Evolutionary conservation across 2,888 invertebrate genomes (phyloP).

Genomic region (Biston betularia): DNA sequence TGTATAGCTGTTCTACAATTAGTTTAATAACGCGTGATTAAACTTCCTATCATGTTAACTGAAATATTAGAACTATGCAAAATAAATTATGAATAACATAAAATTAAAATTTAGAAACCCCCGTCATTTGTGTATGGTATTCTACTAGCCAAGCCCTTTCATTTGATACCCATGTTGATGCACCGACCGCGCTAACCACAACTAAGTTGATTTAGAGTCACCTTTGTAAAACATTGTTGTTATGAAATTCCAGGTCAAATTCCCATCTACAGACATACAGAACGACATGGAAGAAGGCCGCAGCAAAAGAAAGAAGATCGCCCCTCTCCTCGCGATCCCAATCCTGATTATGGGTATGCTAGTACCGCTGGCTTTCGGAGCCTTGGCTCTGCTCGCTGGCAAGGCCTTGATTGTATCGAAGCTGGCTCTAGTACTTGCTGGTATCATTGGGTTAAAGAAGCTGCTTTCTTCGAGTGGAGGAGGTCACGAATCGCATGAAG

Average conservation of each 20-base stretch:
- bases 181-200: too few relatives aligned
- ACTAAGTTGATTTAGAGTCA: too few relatives aligned
- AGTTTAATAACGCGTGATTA: too few relatives aligned
- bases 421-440: conserved; percentile 92
- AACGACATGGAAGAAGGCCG: conserved; percentile 89
- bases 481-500: conserved; percentile 89
- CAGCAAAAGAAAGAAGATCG: conserved; percentile 90
- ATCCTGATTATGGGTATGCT: conserved; percentile 92
- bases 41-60: too few relatives aligned
- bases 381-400: conserved; percentile 92
- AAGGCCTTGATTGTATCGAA: conserved; percentile 95
- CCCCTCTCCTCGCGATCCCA: conserved; percentile 91
- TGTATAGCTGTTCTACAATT: too few relatives aligned
- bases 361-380: conserved; percentile 93
- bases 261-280: conserved; percentile 89
- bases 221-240: too few relatives aligned
- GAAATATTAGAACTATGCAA: too few relatives aligned
- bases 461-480: conserved; percentile 89
- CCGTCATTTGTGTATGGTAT: too few relatives aligned
- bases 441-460: conserved; percentile 94
- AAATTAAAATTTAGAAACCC: too few relatives aligned
- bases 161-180: too few relatives aligned
- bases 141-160: too few relatives aligned
- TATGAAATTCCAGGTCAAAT: conserved; percentile 87
- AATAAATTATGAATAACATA: too few relatives aligned